Evolutionary conservation across 2,113 vertebrate genomes (phyloP).

Genomic region (Muscicapa adusta): DNA sequence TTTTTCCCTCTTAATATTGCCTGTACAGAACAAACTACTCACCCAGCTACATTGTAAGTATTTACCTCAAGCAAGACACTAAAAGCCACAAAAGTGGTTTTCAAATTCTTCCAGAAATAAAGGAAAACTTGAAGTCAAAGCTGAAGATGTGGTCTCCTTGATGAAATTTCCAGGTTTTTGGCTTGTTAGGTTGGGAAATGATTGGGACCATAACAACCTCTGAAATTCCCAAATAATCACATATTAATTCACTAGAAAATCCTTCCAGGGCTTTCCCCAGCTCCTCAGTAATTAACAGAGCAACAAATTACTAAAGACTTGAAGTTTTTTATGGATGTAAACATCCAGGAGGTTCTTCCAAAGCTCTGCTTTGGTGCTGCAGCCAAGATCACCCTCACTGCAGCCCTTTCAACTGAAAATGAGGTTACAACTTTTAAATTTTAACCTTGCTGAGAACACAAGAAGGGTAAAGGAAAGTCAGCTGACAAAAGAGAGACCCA

Average conservation of each 20-base stretch:
- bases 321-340: neutral
- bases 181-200: neutral
- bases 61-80: neutral
- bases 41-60: fast-evolving
- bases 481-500: neutral
- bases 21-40: neutral
- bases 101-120: neutral
- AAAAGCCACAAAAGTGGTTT: neutral
- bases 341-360: neutral
- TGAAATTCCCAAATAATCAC: neutral
- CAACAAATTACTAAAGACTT: neutral
- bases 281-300: neutral
- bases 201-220: neutral
- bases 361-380: neutral
- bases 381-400: neutral
- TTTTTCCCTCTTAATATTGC: neutral
- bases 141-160: neutral
- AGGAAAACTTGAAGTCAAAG: neutral
- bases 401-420: neutral
- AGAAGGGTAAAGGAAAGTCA: neutral
- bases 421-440: neutral
- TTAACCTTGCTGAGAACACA: neutral
- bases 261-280: neutral
- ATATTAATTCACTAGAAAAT: neutral
- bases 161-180: neutral